Base-by-base conservation (phyloP, 35 echinoderm and acorn worm genomes). In the Apostichopus californicus region DNA sequence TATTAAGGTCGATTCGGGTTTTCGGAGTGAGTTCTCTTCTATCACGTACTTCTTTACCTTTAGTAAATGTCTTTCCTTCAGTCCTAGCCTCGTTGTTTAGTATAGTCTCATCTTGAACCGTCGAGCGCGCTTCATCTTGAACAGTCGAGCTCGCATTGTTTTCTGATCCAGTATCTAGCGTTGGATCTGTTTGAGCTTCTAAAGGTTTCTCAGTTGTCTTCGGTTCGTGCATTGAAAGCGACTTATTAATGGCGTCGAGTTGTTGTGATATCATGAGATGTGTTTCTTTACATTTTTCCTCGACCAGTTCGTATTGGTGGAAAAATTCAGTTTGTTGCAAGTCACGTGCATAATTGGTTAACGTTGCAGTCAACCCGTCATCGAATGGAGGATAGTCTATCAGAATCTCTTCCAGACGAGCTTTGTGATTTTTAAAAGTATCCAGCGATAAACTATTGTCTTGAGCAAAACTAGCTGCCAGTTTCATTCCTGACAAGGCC, bases 401-500 rank as follows among this genome's bases (percentile, higher is more conserved):
- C 17, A 95, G 75, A 83, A 93, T 95, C 78, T 95, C 86, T 71
- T 95, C 94, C 14, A 95, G 66, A 17, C 88, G 88, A 78, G 82
- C 81, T 24, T 92, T 85, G 17, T 95, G 94, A 71, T 87, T 18
- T 55, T 88, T 84, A 65, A 93, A 93, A 66, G 70, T 80, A 21
- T 98, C 96, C 52, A 92, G 17, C 28, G 92, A 87, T 28, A 63
- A 80, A 53, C 65, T 93, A 34, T 92, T 77, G 54, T 98, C 94
- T 11, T 87, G 83, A 9, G 92, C 92, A 20, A 98, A 89, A 17
- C 92, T 83, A 5, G 94, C 94, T 54, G 95, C 94, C 83, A 95
- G 77, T 61, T 98, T 95, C 94, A 93, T 92, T 5, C 96, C 94
- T 75, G 58, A 83, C 75, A 95, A 80, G 0, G 94, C 92, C 96